These are phyloP conservation scores for Nebria ingens DNA, from an alignment of 1,140 invertebrate genomes.

Conservation along the genomic window DNA sequence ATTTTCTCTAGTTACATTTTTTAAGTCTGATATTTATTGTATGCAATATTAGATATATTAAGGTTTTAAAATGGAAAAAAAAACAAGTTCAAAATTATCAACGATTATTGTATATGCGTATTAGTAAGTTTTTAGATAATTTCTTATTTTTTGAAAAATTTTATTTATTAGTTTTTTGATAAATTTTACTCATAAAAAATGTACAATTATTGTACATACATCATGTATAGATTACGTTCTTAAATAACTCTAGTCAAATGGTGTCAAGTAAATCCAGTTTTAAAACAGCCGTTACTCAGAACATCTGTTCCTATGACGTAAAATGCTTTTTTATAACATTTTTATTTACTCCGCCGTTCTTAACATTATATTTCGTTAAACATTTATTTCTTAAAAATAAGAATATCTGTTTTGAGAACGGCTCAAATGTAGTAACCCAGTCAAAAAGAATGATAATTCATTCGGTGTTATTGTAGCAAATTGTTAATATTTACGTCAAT, in stretches of 20 bases:
- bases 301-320: too few species aligned
- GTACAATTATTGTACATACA: too few species aligned
- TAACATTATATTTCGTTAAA: slow-evolving; percentile 20
- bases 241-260: too few species aligned
- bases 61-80: background rate
- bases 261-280: too few species aligned
- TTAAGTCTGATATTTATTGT: slow-evolving; percentile 9
- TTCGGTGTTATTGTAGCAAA: background rate
- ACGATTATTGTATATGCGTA: background rate
- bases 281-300: too few species aligned
- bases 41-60: slow-evolving; percentile 7
- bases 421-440: too few species aligned
- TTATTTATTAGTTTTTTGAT: background rate
- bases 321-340: too few species aligned
- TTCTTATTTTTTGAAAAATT: background rate
- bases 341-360: too few species aligned
- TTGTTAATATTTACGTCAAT: background rate
- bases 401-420: too few species aligned
- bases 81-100: slow-evolving; percentile 6
- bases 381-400: background rate
- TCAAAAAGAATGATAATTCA: background rate
- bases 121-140: background rate
- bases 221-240: too few species aligned
- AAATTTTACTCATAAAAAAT: too few species aligned
- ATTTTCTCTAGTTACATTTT: background rate